Conservation (phyloP, 2,888 invertebrate species). For the Branchellion lobata region DNA sequence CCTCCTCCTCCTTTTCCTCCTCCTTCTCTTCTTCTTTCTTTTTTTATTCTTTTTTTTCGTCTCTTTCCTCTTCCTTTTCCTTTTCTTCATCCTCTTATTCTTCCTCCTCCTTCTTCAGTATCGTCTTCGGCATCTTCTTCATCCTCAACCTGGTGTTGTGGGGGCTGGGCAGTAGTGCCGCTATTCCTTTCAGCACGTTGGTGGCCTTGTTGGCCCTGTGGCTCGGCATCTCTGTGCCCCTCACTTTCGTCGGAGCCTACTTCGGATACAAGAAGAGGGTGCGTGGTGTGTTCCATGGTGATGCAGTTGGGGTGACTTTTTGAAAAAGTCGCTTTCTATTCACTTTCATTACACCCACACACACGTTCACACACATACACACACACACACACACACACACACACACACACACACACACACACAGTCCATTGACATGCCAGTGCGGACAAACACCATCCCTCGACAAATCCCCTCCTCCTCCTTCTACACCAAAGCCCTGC, state of each 20-base stretch:
- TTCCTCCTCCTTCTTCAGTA: conserved; percentile 66
- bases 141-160: conserved; percentile 92
- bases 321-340: too few species aligned
- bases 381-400: background rate
- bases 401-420: background rate
- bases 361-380: background rate
- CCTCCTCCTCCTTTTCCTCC: conserved; percentile 75
- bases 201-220: conserved; percentile 89
- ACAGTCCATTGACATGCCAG: conserved; percentile 91
- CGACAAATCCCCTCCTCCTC: conserved; percentile 97
- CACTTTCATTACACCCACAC: too few species aligned
- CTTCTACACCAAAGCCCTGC: conserved; percentile 87
- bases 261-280: conserved; percentile 96
- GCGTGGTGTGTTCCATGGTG: conserved; percentile 54
- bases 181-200: conserved; percentile 93
- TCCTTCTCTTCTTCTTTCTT: conserved; percentile 93
- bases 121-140: conserved; percentile 95
- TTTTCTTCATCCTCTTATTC: background rate
- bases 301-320: background rate
- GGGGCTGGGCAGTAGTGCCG: conserved; percentile 94
- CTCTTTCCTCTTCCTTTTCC: background rate
- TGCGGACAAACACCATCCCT: conserved; percentile 97
- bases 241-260: conserved; percentile 95
- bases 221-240: conserved; percentile 96
- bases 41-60: background rate